These are phyloP conservation scores for Margaritifera margaritifera DNA, from an alignment of 2,888 invertebrate species.

Conservation along the genomic window DNA sequence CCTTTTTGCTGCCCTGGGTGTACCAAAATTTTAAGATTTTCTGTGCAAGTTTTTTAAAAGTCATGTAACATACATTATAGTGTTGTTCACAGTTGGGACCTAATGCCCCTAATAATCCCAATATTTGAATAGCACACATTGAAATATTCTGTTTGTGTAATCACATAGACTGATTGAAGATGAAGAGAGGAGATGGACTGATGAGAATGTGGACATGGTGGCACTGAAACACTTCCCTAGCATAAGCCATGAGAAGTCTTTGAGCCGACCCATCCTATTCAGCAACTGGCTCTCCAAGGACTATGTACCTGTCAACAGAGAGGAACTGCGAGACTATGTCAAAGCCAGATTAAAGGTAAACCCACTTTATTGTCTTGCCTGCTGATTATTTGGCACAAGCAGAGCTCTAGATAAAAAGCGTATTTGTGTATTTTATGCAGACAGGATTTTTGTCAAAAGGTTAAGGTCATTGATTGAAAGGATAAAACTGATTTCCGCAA, in stretches of 20 bases:
- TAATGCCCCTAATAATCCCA: too few species aligned
- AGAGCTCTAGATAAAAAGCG: not conserved
- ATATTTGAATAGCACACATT: not conserved
- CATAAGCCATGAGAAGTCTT: constrained; percentile 86
- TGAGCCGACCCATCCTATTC: constrained; percentile 96
- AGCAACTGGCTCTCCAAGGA: constrained; percentile 99
- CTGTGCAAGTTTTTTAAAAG: too few species aligned
- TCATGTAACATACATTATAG: too few species aligned
- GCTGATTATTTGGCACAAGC: too few species aligned
- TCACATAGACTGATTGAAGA: constrained; percentile 87
- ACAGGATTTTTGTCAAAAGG: not conserved
- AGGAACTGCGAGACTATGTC: constrained; percentile 95
- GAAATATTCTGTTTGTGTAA: not conserved
- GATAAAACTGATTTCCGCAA: too few species aligned
- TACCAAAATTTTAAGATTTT: too few species aligned
- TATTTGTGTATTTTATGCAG: not conserved
- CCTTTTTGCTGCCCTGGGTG: too few species aligned
- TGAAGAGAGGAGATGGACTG: constrained; percentile 96
- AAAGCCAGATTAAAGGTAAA: constrained; percentile 92
- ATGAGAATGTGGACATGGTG: constrained; percentile 90
- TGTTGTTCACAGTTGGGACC: too few species aligned
- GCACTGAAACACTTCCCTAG: constrained; percentile 93
- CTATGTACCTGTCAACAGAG: constrained; percentile 95
- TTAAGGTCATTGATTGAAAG: too few species aligned
- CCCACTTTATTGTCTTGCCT: not conserved